Percentiles rank a stretch among this genome's conserved stretches.
Conservation (phyloP, 2,888 invertebrate genomes). For the Plebejus melissa region DNA sequence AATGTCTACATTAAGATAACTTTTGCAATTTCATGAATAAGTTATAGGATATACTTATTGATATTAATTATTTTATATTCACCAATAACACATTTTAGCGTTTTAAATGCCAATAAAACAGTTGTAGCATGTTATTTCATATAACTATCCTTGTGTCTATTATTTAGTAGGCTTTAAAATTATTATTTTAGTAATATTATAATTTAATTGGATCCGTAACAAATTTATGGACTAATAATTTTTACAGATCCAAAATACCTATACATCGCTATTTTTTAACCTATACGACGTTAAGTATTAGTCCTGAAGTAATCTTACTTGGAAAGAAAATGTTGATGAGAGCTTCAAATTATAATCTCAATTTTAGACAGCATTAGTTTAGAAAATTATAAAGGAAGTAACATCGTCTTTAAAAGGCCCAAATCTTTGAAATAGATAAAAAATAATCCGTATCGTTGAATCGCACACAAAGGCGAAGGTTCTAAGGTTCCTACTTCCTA, state of each 20-base stretch:
- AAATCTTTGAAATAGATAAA: too few species aligned
- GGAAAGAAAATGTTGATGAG: too few species aligned
- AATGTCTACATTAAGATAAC: constrained; percentile 18
- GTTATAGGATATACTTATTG: constrained; percentile 8
- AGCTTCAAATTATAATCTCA: too few species aligned
- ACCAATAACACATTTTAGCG: constrained; percentile 6
- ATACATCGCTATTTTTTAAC: too few species aligned
- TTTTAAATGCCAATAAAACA: constrained; percentile 12
- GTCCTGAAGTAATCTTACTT: too few species aligned
- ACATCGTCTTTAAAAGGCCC: too few species aligned
- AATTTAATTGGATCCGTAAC: not conserved
- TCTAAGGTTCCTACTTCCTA: too few species aligned
- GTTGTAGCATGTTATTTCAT: constrained; percentile 5
- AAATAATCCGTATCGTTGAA: too few species aligned
- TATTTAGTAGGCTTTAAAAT: not conserved
- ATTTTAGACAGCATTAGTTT: too few species aligned
- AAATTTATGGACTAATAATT: not conserved
- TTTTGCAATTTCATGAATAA: constrained; percentile 21
- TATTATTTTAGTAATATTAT: not conserved
- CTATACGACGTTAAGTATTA: too few species aligned
- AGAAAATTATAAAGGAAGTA: too few species aligned
- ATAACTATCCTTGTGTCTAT: not conserved
- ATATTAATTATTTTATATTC: constrained; percentile 5
- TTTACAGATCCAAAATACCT: not conserved
- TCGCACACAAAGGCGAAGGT: too few species aligned